These are phyloP conservation scores for Morpho achilles DNA, from an alignment of 2,888 invertebrate species.

Conservation along the genomic window DNA sequence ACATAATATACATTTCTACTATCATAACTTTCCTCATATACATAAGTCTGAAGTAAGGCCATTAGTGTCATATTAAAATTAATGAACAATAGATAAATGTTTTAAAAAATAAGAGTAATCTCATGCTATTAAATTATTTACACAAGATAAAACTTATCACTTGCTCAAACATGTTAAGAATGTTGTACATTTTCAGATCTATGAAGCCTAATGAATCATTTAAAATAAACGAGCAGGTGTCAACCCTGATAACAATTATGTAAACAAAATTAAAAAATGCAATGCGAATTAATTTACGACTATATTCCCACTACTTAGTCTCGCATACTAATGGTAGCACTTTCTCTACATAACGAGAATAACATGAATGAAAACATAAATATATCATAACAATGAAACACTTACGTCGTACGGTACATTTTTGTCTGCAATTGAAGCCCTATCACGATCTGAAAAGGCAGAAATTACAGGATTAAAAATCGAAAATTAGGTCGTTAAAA, in stretches of 20 bases:
- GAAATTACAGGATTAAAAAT: conserved; percentile 47
- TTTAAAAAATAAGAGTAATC: no score
- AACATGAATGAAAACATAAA: conserved; percentile 44
- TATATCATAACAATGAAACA: conserved; percentile 43
- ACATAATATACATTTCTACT: no score
- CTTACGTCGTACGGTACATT: conserved; percentile 82
- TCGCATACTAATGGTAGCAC: conserved; percentile 39
- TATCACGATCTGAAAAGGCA: conserved; percentile 78
- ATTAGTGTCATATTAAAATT: no score
- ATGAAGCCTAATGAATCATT: neutral
- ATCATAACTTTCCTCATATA: no score
- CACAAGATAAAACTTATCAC: no score
- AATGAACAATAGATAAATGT: no score
- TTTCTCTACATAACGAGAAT: conserved; percentile 35
- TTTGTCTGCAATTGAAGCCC: conserved; percentile 80
- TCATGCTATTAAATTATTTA: no score
- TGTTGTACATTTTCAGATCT: no score
- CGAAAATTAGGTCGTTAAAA: conserved; percentile 36
- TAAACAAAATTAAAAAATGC: conserved; percentile 5
- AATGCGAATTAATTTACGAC: conserved; percentile 21
- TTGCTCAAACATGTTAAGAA: no score
- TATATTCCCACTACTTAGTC: conserved; percentile 34
- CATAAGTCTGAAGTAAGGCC: no score
- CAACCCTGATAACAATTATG: conserved; percentile 2
- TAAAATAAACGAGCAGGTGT: neutral